phyloP scores from a whole-genome alignment of 2,113 vertebrate species.

The Ptilonorhynchus violaceus region DNA sequence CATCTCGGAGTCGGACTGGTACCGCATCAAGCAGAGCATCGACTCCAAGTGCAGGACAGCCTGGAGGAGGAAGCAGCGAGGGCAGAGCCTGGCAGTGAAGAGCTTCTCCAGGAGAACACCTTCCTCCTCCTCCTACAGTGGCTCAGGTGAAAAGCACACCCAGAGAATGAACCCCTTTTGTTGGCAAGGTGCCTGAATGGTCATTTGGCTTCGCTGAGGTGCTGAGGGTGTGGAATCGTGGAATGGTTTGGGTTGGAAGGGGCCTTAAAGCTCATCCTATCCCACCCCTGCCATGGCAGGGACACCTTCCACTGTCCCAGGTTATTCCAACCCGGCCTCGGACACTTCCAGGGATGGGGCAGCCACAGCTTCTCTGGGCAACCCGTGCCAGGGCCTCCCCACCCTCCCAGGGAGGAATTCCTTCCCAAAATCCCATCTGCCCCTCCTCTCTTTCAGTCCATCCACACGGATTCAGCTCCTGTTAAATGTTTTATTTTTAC shows the following conservation, averaged over 20 bases:
- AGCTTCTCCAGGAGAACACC: slow-evolving; percentile 93
- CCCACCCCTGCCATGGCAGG: neutral
- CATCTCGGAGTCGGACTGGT: slow-evolving; percentile 96
- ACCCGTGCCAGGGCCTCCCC: rapidly evolving
- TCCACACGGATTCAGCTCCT: neutral
- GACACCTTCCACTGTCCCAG: neutral
- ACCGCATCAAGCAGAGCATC: slow-evolving; percentile 98
- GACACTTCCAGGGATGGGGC: neutral
- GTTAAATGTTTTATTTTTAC: neutral
- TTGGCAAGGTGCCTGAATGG: neutral
- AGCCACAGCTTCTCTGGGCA: neutral
- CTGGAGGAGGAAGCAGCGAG: slow-evolving; percentile 94
- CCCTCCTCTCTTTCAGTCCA: neutral
- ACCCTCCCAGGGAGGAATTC: neutral
- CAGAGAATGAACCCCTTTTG: neutral
- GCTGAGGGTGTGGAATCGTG: neutral
- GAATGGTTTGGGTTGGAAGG: neutral
- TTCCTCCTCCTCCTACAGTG: slow-evolving; percentile 74
- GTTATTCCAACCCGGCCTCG: neutral
- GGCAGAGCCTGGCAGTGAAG: slow-evolving; percentile 96
- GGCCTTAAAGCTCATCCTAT: neutral
- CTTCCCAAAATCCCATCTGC: neutral
- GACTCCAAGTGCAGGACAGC: slow-evolving; percentile 98
- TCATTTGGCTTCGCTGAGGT: neutral
- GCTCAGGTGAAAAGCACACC: slow-evolving; percentile 69